phyloP scores from a whole-genome alignment of 2,888 invertebrate species.

The Agrilus biguttatus region DNA sequence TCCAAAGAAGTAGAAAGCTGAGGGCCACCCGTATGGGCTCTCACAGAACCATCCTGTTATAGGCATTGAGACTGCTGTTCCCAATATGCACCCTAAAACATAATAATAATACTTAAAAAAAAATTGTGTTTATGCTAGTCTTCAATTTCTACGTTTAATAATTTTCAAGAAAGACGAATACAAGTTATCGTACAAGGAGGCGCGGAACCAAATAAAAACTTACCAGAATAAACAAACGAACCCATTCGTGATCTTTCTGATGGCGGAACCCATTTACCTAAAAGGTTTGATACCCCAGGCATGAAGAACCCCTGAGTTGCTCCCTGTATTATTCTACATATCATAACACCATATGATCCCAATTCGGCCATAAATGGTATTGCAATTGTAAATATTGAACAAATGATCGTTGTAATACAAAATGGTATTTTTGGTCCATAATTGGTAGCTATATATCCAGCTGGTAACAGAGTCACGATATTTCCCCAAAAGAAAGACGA shows the following conservation, averaged over 20 bases:
- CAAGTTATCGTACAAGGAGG: too few relatives aligned
- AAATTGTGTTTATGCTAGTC: too few relatives aligned
- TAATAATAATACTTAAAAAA: too few relatives aligned
- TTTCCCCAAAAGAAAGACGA: slow-evolving; percentile 75
- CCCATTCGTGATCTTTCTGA: slow-evolving; percentile 54
- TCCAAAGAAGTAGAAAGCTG: slow-evolving; percentile 60
- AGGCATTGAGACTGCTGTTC: slow-evolving; percentile 56
- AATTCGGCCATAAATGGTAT: slow-evolving; percentile 52
- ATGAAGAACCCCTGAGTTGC: slow-evolving; percentile 57
- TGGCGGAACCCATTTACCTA: slow-evolving; percentile 62
- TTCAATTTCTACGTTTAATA: too few relatives aligned
- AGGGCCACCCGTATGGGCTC: slow-evolving; percentile 53
- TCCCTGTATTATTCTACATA: slow-evolving; percentile 56
- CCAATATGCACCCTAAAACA: slow-evolving; percentile 54
- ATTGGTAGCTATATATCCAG: slow-evolving; percentile 52
- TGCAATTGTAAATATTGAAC: slow-evolving; percentile 46
- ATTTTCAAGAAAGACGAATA: too few relatives aligned
- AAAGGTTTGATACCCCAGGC: slow-evolving; percentile 53
- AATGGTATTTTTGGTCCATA: slow-evolving; percentile 61
- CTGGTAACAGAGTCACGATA: slow-evolving; percentile 53
- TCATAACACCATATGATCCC: slow-evolving; percentile 46
- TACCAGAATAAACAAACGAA: slow-evolving; percentile 46
- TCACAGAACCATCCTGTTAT: slow-evolving; percentile 53
- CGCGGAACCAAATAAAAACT: too few relatives aligned
- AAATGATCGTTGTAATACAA: slow-evolving; percentile 37